Base-by-base conservation (phyloP, 2,113 vertebrate species). In the Colistium nudipinnis region DNA sequence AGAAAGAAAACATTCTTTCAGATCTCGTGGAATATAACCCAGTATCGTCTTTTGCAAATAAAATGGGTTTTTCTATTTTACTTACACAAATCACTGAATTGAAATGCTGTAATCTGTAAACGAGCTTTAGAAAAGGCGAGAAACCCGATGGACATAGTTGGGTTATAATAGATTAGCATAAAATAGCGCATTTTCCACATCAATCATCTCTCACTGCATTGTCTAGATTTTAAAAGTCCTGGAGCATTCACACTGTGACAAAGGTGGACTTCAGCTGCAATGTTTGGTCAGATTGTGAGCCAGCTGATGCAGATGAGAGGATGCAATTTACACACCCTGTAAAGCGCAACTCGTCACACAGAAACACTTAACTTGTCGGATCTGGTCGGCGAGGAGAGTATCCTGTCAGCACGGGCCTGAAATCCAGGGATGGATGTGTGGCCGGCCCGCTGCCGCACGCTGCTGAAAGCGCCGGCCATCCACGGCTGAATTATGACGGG, bases 351-450 rank as follows among this genome's bases (percentile, higher is more conserved):
- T 62, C 45, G 68, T 25, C 53, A 39, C 41, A 63, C 45, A 52
- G 4, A 43, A 25, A 33, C 33, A 51, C 62, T 49, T 24, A 35
- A 33, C 41, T 36, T 70, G 68, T 72, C 48, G 69, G 36, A 74
- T 48, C 36, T 45, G 35, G 70, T 47, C 43, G 68, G 67, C 87
- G 74, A 51, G 4, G 28, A 72, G 63, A 85, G 85, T 75, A 82
- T 78, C 70, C 78, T 68, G 80, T 85, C 87, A 78, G 82, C 76
- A 76, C 68, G 30, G 62, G 65, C 51, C 62, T 73, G 69, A 76
- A 79, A 66, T 74, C 76, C 78, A 86, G 81, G 74, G 61, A 70
- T 66, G 61, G 63, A 87, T 80, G 75, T 53, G 55, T 45, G 74
- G 52, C 52, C 53, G 47, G 10, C 20, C 49, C 10, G 5, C 27